phyloP scores from a whole-genome alignment of 2,797 vertebrate genomes.

The Psittacula derbiana region DNA sequence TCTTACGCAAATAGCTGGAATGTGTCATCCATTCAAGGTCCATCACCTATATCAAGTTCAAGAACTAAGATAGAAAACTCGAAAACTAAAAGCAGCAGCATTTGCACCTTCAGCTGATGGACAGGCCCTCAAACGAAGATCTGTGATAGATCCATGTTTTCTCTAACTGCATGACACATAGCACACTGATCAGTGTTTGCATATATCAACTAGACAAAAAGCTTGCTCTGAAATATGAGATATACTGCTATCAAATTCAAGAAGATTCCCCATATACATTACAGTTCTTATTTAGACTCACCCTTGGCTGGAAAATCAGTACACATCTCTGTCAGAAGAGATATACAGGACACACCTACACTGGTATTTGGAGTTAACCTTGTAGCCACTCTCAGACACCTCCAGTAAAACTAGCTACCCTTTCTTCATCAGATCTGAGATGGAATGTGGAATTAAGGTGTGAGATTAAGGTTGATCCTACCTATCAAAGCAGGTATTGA shows the following conservation, averaged over 20 bases:
- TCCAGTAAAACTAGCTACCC: background rate
- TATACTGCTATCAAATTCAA: background rate
- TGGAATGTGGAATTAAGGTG: background rate
- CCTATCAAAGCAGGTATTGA: constrained; percentile 9
- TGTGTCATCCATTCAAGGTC: background rate
- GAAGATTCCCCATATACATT: background rate
- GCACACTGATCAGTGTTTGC: background rate
- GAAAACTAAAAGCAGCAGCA: background rate
- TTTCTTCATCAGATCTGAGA: background rate
- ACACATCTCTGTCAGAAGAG: background rate
- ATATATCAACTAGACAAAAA: background rate
- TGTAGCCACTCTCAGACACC: background rate
- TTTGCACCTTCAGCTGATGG: background rate
- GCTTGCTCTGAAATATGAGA: background rate
- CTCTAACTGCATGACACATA: background rate
- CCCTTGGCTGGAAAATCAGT: background rate
- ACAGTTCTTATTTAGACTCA: background rate
- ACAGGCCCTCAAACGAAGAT: background rate
- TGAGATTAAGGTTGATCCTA: background rate
- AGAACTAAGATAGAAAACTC: background rate
- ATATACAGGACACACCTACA: background rate
- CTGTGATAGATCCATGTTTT: background rate
- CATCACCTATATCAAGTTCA: background rate
- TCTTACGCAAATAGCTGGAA: background rate
- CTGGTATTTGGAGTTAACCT: background rate